Percentiles rank a stretch among this genome's conserved stretches.
Conservation (phyloP, 2,113 vertebrate genomes). For the Catharus minimus region DNA sequence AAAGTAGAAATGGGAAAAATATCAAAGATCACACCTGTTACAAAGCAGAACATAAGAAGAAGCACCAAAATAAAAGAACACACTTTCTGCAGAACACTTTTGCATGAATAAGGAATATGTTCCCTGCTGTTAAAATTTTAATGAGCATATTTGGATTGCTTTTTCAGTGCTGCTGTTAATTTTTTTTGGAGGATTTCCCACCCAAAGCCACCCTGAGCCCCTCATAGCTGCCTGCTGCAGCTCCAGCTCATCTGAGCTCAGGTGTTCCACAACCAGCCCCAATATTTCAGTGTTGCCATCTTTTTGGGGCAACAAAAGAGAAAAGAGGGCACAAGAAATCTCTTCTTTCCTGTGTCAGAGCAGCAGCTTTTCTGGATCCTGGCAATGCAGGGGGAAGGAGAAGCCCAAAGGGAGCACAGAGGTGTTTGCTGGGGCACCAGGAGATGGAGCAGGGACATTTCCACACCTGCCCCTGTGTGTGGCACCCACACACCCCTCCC, state of each 20-base stretch:
- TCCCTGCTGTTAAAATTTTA: not conserved
- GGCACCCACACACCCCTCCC: not conserved
- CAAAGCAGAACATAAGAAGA: not conserved
- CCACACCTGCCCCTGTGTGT: not conserved
- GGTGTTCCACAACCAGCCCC: not conserved
- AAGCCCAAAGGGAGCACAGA: not conserved
- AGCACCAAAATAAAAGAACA: not conserved
- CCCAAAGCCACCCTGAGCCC: not conserved
- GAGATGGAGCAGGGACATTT: not conserved
- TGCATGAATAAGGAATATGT: not conserved
- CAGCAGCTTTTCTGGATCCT: not conserved
- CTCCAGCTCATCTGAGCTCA: not conserved
- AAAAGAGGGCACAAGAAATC: not conserved
- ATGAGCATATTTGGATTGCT: not conserved
- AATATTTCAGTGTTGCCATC: not conserved
- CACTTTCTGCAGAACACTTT: not conserved
- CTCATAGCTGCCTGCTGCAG: not conserved
- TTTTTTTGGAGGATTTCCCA: not conserved
- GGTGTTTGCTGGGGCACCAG: not conserved
- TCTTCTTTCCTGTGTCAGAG: not conserved
- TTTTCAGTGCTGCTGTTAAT: not conserved
- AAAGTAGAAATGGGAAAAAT: not conserved
- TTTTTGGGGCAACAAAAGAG: not conserved
- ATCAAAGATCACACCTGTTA: not conserved
- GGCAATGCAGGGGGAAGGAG: not conserved